Base-by-base conservation (phyloP, 2,113 vertebrate genomes). In the Turnix velox region DNA sequence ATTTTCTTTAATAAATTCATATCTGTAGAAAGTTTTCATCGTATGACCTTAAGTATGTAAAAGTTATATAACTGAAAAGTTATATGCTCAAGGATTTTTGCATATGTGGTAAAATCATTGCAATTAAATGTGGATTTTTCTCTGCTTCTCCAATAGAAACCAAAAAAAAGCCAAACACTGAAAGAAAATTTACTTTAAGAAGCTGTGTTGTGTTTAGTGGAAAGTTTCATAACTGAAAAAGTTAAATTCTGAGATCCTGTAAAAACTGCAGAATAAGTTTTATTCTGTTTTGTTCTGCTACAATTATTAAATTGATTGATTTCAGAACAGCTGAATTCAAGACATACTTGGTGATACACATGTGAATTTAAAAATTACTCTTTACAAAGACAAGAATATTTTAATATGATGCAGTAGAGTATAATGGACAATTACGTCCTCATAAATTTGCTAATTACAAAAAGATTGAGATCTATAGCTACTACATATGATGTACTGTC, bases 371-470 rank as follows among this genome's bases (percentile, higher is more conserved):
- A 71, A 94, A 94, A 46, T 84, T 28, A 22, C 90, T 83, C 66
- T 93, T 94, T 92, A 54, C 67, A 95, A 92, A 90, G 72, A 90
- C 43, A 92, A 67, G 87, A 73, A 90, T 95, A 92, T 84, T 94
- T 94, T 52, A 83, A 90, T n/a, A 79, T 35, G 67, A 67, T 74
- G 80, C 35, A 76, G 18, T 76, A 73, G 93, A 94, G 79, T 58
- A 96, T 94, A 96, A 97, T 92, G 67, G 58, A 40, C 37, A 58
- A 94, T 94, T 96, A 88, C 54, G 81, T 75, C 52, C 84, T 95
- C 87, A 94, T 96, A 97, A 96, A 94, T 74, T 87, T 96, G 43
- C 33, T 95, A 96, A 96, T 96, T 96, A 92, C 40, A 45, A 77
- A 94, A 91, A 10, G 35, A 93, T 45, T 75, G 33, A 92, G 69